Conservation (phyloP, 2,113 vertebrate genomes). For the Aleadryas rufinucha region DNA sequence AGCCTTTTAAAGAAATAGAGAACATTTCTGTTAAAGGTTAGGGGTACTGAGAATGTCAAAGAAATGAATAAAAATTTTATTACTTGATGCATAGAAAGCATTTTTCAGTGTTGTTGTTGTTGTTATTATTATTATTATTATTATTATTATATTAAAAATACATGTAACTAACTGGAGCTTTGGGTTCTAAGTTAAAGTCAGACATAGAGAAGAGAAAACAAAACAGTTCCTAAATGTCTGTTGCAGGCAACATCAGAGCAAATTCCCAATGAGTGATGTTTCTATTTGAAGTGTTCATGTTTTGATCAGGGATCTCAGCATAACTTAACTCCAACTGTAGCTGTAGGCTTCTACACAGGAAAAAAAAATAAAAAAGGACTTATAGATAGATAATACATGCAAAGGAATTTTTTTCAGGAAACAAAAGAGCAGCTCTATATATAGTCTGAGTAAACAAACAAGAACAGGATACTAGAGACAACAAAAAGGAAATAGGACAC, state of each 20-base stretch:
- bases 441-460: background rate
- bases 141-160: background rate
- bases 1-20: background rate
- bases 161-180: background rate
- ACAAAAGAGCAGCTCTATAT: background rate
- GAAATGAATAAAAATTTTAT: background rate
- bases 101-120: background rate
- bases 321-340: background rate
- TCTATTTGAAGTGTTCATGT: background rate
- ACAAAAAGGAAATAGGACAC: background rate
- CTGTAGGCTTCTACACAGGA: background rate
- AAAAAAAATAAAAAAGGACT: background rate
- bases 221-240: background rate
- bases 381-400: background rate
- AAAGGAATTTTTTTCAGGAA: background rate
- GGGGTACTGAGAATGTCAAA: background rate
- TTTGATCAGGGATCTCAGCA: background rate
- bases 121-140: background rate
- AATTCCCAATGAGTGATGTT: background rate
- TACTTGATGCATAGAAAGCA: background rate
- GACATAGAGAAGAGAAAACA: background rate
- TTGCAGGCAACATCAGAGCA: background rate
- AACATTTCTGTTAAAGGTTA: background rate
- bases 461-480: background rate
- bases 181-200: background rate